Conservation (phyloP, 30 jellyfish, hydroid and myxozoan species). For the Turritopsis rubra region DNA sequence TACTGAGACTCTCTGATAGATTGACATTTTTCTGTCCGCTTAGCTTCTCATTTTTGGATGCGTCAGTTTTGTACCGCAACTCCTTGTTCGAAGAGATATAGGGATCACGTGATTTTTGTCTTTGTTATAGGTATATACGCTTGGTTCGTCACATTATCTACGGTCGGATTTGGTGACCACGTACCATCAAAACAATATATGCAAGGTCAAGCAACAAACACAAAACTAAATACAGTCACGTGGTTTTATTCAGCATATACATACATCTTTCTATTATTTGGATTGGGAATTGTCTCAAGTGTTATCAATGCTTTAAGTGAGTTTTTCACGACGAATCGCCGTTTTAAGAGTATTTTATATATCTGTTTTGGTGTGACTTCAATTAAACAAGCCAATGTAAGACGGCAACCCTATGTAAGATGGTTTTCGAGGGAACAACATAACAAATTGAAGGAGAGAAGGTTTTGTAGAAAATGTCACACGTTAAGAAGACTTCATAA, state of each 20-base stretch:
- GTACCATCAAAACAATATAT: not conserved
- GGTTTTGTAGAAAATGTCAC: not conserved
- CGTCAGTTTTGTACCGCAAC: no score
- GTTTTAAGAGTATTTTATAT: not conserved
- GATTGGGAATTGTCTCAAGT: conserved; percentile 6
- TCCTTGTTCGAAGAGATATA: no score
- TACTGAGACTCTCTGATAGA: no score
- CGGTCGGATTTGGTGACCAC: conserved; percentile 21
- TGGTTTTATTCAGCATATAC: not conserved
- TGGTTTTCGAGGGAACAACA: not conserved
- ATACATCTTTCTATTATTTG: not conserved
- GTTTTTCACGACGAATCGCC: not conserved
- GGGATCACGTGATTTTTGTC: no score
- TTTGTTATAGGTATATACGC: conserved; percentile 2
- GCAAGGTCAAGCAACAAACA: not conserved
- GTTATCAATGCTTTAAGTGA: conserved; percentile 1
- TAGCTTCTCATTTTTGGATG: no score
- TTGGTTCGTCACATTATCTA: conserved; percentile 8
- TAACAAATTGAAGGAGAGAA: not conserved
- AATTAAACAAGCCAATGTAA: not conserved
- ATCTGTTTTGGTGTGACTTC: not conserved
- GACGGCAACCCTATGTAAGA: not conserved
- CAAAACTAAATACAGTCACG: not conserved
- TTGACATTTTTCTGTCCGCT: no score
- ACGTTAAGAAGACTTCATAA: not conserved